phyloP scores from a whole-genome alignment of 2,888 invertebrate genomes.

The Diaphora mendica region DNA sequence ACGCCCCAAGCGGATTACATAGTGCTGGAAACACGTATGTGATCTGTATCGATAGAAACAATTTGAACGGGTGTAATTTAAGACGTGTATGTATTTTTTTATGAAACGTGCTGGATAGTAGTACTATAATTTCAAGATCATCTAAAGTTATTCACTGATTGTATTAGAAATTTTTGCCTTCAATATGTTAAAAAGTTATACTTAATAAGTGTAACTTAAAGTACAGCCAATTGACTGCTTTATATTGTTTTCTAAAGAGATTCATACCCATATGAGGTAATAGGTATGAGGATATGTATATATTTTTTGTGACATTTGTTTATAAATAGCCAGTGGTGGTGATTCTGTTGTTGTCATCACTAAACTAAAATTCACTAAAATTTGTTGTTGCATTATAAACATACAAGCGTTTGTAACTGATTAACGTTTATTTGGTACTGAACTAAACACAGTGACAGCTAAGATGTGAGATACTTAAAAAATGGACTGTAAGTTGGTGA shows the following conservation, averaged over 20 bases:
- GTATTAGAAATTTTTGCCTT: neutral
- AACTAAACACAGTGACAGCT: no score
- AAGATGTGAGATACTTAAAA: no score
- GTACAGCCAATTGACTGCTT: neutral
- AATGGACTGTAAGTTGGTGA: no score
- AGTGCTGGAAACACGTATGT: conserved; percentile 54
- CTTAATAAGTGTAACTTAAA: neutral
- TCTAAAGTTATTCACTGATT: conserved; percentile 15
- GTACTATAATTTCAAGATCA: conserved; percentile 5
- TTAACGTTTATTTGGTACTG: no score
- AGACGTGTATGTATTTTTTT: conserved; percentile 44
- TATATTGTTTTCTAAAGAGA: neutral
- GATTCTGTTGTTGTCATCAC: no score
- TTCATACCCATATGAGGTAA: neutral
- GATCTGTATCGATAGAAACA: conserved; percentile 52
- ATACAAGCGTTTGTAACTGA: no score
- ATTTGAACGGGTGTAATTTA: conserved; percentile 33
- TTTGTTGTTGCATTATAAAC: no score
- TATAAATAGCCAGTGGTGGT: no score
- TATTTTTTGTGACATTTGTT: no score
- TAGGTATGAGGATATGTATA: no score
- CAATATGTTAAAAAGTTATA: neutral
- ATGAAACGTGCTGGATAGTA: conserved; percentile 30
- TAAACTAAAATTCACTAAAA: no score
- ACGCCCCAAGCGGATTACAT: conserved; percentile 66